Base-by-base conservation (phyloP, 2,797 vertebrate species). In the Cyprinodon diabolis region DNA sequence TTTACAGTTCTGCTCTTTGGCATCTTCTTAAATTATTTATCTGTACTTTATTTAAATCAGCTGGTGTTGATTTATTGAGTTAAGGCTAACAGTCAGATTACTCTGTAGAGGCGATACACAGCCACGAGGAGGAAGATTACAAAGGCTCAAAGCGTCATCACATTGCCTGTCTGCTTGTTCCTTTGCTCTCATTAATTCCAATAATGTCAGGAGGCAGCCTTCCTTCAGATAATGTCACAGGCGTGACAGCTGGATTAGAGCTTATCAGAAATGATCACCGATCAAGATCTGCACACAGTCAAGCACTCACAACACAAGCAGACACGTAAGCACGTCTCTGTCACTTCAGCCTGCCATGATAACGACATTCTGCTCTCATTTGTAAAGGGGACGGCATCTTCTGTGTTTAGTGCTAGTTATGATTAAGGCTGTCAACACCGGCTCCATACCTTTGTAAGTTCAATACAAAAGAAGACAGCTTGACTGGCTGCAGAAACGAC, bases 251-350 rank as follows among this genome's bases (percentile, higher is more conserved):
- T 79, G 92, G 87, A 93, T 92, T 90, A 91, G 85, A 4, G 82
- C 86, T 92, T 91, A 93, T 93, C 92, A 84, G 86, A 81, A 90
- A 83, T 52, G 74, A 89, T 92, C 92, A 84, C 75, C 69, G 65
- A 88, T 77, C 75, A 49, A 40, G 70, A 82, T 70, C 77, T 57
- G 54, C 62, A 45, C 68, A 66, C 76, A 56, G 79, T 68, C 82
- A 72, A 66, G 49, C 66, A 17, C 71, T 71, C 17, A 2, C 68
- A 65, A 6, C 60, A 43, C 57, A 68, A 55, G 77, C 72, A 72
- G 60, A 80, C 71, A 67, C 79, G 30, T 30, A 63, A 19, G 62
- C 76, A 57, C 76, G 0, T 81, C 69, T 78, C 11, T 13, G 45
- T 84, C 71, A 73, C 71, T 48, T 65, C 47, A n/a, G 57, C 71